These are phyloP conservation scores for Syrphus vitripennis DNA, from an alignment of 2,888 invertebrate genomes.

Conservation along the genomic window DNA sequence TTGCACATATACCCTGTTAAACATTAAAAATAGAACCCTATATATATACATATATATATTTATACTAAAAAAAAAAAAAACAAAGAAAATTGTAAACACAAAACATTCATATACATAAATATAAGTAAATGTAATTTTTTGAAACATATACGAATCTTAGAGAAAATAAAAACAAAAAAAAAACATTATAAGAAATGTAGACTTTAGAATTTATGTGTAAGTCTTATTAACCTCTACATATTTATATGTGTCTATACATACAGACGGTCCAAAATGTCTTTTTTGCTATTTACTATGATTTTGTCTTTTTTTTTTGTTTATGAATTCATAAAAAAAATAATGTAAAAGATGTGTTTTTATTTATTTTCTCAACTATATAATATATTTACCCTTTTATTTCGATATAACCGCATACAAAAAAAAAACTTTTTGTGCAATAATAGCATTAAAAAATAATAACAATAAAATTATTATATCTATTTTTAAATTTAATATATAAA, in stretches of 20 bases:
- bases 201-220: constrained; percentile 44
- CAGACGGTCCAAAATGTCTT: constrained; percentile 62
- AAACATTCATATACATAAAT: constrained; percentile 71
- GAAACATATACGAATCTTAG: constrained; percentile 68
- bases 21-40: constrained; percentile 48
- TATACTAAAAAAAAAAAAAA: constrained; percentile 55
- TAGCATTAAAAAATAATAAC: constrained; percentile 11
- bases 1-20: constrained; percentile 71
- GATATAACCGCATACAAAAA: not conserved
- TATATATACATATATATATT: constrained; percentile 54
- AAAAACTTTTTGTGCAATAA: constrained; percentile 38
- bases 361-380: not conserved
- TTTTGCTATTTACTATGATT: constrained; percentile 2
- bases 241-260: constrained; percentile 56
- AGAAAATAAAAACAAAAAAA: constrained; percentile 28
- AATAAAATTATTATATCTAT: constrained; percentile 55
- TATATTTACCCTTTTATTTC: not conserved
- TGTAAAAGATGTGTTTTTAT: not conserved
- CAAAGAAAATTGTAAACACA: constrained; percentile 26
- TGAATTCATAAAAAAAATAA: not conserved
- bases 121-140: constrained; percentile 71
- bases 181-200: constrained; percentile 42
- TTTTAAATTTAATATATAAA: constrained; percentile 46
- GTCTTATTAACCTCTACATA: constrained; percentile 57
- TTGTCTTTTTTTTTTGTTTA: not conserved